Evolutionary conservation across 37 sponge, comb jelly and placozoan genomes (phyloP).

Genomic region (Cladorhizidae sp.): DNA sequence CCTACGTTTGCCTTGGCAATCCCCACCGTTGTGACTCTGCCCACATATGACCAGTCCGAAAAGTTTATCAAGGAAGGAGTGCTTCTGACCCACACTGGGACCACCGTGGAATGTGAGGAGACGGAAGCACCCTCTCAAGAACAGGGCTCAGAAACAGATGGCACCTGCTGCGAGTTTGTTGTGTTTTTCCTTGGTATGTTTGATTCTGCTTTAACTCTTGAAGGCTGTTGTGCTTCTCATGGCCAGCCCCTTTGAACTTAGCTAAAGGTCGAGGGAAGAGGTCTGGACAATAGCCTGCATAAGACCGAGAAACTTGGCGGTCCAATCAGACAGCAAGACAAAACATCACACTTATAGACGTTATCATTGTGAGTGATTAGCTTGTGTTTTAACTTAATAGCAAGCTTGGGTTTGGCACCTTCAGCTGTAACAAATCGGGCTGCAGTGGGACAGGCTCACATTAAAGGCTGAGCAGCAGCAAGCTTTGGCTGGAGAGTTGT

Average conservation of each 20-base stretch:
- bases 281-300: too few species aligned
- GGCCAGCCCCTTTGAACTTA: too few species aligned
- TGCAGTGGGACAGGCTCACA: too few species aligned
- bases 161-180: conserved; percentile 39
- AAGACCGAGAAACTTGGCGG: too few species aligned
- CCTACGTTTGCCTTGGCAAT: neutral
- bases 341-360: too few species aligned
- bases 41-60: conserved; percentile 66
- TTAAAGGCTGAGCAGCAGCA: too few species aligned
- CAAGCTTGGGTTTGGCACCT: too few species aligned
- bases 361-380: too few species aligned
- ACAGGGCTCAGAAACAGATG: neutral
- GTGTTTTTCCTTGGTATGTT: conserved; percentile 53
- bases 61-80: conserved; percentile 68
- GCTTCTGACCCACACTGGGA: neutral
- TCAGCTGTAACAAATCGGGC: neutral
- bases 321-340: too few species aligned
- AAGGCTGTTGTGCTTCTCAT: neutral
- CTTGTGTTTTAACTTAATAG: too few species aligned
- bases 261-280: too few species aligned
- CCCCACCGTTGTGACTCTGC: conserved; percentile 35
- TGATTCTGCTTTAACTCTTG: neutral
- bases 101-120: neutral
- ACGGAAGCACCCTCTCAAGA: neutral
- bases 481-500: too few species aligned